These are phyloP conservation scores for Drosophila monieri DNA, from an alignment of 2,888 invertebrate genomes.

Conservation along the genomic window DNA sequence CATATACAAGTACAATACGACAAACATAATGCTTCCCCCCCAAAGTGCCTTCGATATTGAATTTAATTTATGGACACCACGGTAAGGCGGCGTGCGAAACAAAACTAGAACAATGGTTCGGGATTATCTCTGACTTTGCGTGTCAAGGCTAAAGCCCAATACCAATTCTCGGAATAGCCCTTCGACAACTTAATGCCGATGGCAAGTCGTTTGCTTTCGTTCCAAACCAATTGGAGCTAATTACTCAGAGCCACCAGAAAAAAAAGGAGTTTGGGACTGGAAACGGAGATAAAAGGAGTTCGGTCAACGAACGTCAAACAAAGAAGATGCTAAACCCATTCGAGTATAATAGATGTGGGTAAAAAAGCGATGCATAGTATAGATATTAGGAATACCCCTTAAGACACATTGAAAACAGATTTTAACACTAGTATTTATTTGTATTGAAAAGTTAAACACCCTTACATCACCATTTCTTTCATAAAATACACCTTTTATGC, in stretches of 20 bases:
- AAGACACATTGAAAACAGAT: too few species aligned
- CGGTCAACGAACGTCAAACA: conserved; percentile 48
- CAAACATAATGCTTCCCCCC: conserved; percentile 15
- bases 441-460: too few species aligned
- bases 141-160: conserved; percentile 52
- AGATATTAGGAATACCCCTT: conserved; percentile 8
- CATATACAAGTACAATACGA: conserved; percentile 39
- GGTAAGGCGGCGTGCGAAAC: neutral
- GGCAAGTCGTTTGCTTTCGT: conserved; percentile 33
- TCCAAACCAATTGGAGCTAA: conserved; percentile 52
- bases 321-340: conserved; percentile 30
- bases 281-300: conserved; percentile 15
- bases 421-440: too few species aligned
- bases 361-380: neutral
- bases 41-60: conserved; percentile 8
- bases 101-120: conserved; percentile 37
- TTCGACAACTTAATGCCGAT: conserved; percentile 65
- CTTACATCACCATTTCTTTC: too few species aligned
- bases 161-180: conserved; percentile 30
- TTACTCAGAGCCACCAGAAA: conserved; percentile 54
- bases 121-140: conserved; percentile 53
- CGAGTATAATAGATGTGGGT: conserved; percentile 11
- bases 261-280: neutral
- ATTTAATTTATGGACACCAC: conserved; percentile 33
- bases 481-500: too few species aligned